A percentile compares a stretch with the other conserved stretches of the same genome.
Evolutionary conservation across 2,113 vertebrate species (phyloP).

Genomic region (Gambusia holbrooki): DNA sequence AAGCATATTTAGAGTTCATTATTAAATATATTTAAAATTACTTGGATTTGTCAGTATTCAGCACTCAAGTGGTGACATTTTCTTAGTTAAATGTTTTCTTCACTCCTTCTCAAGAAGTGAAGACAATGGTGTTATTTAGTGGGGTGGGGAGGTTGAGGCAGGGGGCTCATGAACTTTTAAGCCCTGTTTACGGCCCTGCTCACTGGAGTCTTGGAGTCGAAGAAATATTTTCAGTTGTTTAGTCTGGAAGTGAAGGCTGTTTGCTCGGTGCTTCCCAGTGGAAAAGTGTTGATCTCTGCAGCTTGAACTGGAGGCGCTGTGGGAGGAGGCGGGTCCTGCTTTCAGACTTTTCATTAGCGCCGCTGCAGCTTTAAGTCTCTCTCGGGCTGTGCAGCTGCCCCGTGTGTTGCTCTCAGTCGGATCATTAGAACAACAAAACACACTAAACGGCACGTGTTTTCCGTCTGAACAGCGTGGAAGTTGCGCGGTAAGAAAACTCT

Average conservation of each 20-base stretch:
- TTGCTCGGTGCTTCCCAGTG: neutral
- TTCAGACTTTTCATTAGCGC: slow-evolving; percentile 1
- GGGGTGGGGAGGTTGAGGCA: too few species aligned
- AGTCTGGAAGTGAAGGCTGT: neutral
- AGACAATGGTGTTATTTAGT: too few species aligned
- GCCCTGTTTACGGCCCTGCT: too few species aligned
- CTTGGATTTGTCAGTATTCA: too few species aligned
- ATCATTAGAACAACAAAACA: slow-evolving; percentile 17
- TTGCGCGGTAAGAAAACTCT: slow-evolving; percentile 53
- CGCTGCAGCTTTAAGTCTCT: slow-evolving; percentile 1
- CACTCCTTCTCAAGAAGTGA: too few species aligned
- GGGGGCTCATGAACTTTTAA: too few species aligned
- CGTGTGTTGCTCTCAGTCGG: neutral
- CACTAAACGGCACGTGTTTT: slow-evolving; percentile 31
- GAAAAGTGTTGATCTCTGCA: neutral
- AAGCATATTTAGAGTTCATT: neutral
- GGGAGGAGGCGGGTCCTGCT: slow-evolving; percentile 55
- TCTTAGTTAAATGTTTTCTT: too few species aligned
- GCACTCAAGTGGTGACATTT: too few species aligned
- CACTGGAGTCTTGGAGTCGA: neutral
- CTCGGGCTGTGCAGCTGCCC: slow-evolving; percentile 3
- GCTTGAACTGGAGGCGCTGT: neutral
- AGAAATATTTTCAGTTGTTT: neutral
- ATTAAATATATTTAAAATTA: too few species aligned
- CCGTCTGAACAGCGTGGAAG: slow-evolving; percentile 20